Base-by-base conservation (phyloP, 37 sponge, comb jelly and placozoan genomes). In the Mnemiopsis leidyi region DNA sequence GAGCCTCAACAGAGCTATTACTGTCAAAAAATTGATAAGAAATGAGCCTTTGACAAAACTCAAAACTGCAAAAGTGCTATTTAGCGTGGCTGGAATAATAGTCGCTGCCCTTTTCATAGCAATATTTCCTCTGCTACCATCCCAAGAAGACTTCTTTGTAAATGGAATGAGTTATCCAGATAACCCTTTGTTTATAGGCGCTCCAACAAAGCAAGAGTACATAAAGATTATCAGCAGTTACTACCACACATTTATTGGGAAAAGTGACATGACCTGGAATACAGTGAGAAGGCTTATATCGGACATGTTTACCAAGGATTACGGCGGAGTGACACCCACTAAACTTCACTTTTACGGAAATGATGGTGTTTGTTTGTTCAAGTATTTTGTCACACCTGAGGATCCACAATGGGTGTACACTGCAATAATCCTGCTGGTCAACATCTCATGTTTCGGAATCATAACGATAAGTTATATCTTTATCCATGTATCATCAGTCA, bases 361-460 rank as follows among this genome's bases (percentile, higher is more conserved):
- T 37, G 29, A 40, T 3, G 90, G 61, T 35, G 90, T 85, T 39
- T 85, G 90, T 39, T 40, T 85, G 90, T 85, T 85, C 90, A 85
- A 85, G 39, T 85, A 40, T 61, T 85, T 85, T 33, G 90, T 85
- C 5, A 48, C 61, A 48, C 61, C 61, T 18, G 61, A 48, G 13
- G 61, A 48, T 48, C 61, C 61, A 18, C 61, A 48, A 48, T 48
- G 61, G 61, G 13, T 48, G 13, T 48, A 48, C 61, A 48, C 61
- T 48, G 61, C 61, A 5, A 48, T 48, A 48, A 13, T 48, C 9
- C 61, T 48, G 13, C 13, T 13, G 9, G 13, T 48, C 61, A 48
- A 48, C 13, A 48, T 48, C 13, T 18, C 13, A 18, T 48, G 61
- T 13, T 48, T 48, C 13, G 61, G 9, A 18, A 48, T 48, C 61